These are phyloP conservation scores for Calidris pygmaea DNA, from an alignment of 2,113 vertebrate species.

Conservation along the genomic window DNA sequence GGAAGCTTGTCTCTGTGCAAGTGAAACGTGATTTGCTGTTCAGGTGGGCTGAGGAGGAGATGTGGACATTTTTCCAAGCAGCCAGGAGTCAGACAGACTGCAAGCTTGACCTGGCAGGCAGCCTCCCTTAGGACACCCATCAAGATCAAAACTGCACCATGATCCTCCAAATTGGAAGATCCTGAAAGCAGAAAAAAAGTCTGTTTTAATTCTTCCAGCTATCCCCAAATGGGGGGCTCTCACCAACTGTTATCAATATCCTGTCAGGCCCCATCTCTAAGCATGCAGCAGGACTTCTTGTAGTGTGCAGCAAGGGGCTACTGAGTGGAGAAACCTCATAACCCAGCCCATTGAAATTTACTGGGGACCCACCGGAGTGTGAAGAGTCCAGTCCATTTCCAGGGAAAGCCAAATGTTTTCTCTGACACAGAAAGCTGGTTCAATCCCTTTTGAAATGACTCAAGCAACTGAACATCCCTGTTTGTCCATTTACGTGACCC, in stretches of 20 bases:
- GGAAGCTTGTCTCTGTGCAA: background rate
- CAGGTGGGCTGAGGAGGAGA: background rate
- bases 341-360: background rate
- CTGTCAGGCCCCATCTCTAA: background rate
- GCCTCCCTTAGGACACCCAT: background rate
- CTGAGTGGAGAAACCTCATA: background rate
- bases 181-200: background rate
- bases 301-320: background rate
- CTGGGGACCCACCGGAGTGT: background rate
- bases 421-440: background rate
- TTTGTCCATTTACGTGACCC: background rate
- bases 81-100: background rate
- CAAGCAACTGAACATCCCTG: background rate
- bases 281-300: background rate
- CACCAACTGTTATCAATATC: background rate
- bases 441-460: background rate
- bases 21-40: background rate
- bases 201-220: background rate
- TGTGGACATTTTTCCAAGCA: background rate
- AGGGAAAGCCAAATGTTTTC: background rate
- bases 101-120: fast-evolving
- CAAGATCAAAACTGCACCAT: background rate
- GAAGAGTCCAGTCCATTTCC: background rate
- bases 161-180: background rate
- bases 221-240: background rate